Conservation (phyloP, 2,113 vertebrate genomes). For the Chauna torquata region DNA sequence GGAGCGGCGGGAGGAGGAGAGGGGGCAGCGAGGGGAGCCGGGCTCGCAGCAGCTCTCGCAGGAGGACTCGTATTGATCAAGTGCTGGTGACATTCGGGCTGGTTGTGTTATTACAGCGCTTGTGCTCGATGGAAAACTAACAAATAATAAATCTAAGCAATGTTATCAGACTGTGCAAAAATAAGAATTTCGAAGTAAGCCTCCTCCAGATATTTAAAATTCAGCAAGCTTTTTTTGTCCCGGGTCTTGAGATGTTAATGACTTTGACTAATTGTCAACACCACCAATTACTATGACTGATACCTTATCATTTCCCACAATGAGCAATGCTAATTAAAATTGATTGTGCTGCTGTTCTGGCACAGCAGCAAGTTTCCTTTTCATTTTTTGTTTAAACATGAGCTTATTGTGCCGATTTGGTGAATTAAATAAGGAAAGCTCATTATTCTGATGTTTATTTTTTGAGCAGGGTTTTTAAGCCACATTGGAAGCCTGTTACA, state of each 20-base stretch:
- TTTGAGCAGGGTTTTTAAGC: constrained; percentile 57
- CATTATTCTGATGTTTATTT: constrained; percentile 73
- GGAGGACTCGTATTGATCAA: neutral
- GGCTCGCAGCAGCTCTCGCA: rapidly evolving
- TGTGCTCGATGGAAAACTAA: neutral
- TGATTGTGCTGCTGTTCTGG: constrained; percentile 75
- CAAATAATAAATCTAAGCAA: neutral
- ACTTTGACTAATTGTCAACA: constrained; percentile 85
- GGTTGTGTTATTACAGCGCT: neutral
- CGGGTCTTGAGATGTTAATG: constrained; percentile 81
- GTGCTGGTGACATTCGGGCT: rapidly evolving
- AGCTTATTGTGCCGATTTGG: constrained; percentile 74
- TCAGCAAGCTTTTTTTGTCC: constrained; percentile 63
- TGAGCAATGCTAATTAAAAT: constrained; percentile 86
- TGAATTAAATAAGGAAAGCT: constrained; percentile 70
- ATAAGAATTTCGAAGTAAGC: constrained; percentile 8
- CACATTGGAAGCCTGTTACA: constrained; percentile 58
- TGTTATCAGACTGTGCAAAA: constrained; percentile 10
- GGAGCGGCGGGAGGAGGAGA: neutral
- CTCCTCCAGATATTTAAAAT: constrained; percentile 62
- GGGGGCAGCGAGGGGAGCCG: neutral
- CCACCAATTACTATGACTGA: constrained; percentile 83
- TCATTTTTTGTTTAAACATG: constrained; percentile 76
- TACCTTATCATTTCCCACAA: constrained; percentile 87
- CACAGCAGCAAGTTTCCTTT: constrained; percentile 69